Base-by-base conservation (phyloP, 2,113 vertebrate genomes). In the Callospermophilus lateralis region DNA sequence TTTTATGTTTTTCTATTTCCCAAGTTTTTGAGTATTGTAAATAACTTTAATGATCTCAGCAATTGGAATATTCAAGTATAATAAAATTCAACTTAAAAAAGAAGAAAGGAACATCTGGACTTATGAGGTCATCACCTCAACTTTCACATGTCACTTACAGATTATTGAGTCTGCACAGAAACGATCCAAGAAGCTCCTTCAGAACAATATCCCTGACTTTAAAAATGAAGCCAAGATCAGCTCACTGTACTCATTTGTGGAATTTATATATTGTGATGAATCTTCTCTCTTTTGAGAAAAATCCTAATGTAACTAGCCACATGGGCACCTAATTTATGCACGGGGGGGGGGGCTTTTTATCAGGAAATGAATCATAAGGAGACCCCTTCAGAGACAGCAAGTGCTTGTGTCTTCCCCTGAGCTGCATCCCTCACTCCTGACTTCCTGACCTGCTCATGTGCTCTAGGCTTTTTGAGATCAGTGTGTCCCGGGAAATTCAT, bases 51-150 rank as follows among this genome's bases (percentile, higher is more conserved):
- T 0, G 90, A 87, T 37, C 6, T 93, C 4, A 94, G 83, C 22
- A 73, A 83, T 74, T 92, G 87, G 76, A 94, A 79, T 9, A 37
- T 32, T 84, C 6, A 93, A 81, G 10, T 84, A 79, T 81, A 28
- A 30, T 8, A 86, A 95, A 92, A 80, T 76, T 94, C 19, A 83
- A 80, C 15, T 68, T 9, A 7, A 58, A 79, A 84, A 89, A 67
- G 72, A 86, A 93, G 26, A 70, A 4, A 76, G 80, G 78, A 76
- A 70, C 10, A 53, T 45, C 77, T 90, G 17, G 55, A 92, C 87
- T n/a, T 63, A 80, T 24, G 4, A 86, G 39, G 4, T 34, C 32
- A 68, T 81, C 13, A 58, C 5, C 79, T 94, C 37, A 80, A 90
- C 88, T 90, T 9, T 73, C 5, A 42, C 7, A 0, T 65, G 22